Base-by-base conservation (phyloP, 2,888 invertebrate species). In the Syrphus vitripennis region DNA sequence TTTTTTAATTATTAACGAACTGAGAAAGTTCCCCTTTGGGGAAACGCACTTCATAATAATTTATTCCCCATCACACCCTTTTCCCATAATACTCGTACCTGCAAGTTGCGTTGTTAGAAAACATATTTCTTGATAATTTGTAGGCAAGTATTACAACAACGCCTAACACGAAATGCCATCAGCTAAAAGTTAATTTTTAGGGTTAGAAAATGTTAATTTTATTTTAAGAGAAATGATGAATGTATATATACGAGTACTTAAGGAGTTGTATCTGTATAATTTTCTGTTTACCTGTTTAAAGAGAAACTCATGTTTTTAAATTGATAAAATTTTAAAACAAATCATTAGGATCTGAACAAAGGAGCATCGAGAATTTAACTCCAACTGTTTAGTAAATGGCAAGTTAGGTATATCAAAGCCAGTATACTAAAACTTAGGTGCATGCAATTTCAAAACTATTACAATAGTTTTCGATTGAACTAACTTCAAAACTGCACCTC, bases 181-280 rank as follows among this genome's bases (percentile, higher is more conserved):
- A 9, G 12, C 24, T 14, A 26, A 50, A 50, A n/a, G n/a, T 31
- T 31, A 5, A 12, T 4, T 16, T 29, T 31, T 16, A 16, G 55
- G 55, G 12, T 31, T 57, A 57, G 55, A 57, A 57, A 57, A 57
- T 57, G 55, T 16, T 57, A 31, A 31, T 55, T 57, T 57, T 31
- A 31, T 57, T 57, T 57, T 12, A 9, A 0, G 2, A 12, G 4
- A n/a, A n/a, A 31, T 31, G 29, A 57, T 31, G 31, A 57, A 57
- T 57, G 31, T 53, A 45, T 7, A 2, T 26, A n/a, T n/a, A n/a
- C n/a, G n/a, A n/a, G n/a, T 7, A n/a, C 7, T 53, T n/a, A n/a
- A 26, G 6, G 5, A 5, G 2, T 10, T n/a, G 21, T 48, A 3
- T 48, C 10, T 19, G 19, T 7, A 45, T 16, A 45, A n/a, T 14